phyloP scores from a whole-genome alignment of 2,113 vertebrate species.

The Alexandromys fortis region DNA sequence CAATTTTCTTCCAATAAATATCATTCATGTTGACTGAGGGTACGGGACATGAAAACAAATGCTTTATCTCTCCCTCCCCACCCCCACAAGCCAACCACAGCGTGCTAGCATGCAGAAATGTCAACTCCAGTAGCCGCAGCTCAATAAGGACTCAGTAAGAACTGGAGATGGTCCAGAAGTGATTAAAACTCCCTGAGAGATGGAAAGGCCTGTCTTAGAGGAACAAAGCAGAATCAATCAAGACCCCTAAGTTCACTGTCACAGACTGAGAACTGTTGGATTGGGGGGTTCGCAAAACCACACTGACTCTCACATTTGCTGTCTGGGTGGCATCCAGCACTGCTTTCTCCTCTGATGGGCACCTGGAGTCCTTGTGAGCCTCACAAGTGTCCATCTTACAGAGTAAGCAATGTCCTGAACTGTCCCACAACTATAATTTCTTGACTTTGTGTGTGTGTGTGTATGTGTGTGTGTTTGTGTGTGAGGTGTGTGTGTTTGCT shows the following conservation, averaged over 20 bases:
- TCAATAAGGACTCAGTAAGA: slow-evolving; percentile 61
- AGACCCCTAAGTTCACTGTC: slow-evolving; percentile 5
- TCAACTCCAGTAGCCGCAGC: neutral
- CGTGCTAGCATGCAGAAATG: neutral
- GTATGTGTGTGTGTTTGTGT: too few relatives aligned
- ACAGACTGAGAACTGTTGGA: slow-evolving; percentile 31
- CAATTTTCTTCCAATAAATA: slow-evolving; percentile 17
- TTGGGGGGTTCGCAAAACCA: slow-evolving; percentile 2
- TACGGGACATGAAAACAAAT: neutral
- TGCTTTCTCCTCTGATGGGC: neutral
- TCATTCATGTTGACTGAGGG: neutral
- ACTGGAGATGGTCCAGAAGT: slow-evolving; percentile 50
- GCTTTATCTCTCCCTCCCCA: neutral
- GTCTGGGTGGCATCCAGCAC: neutral
- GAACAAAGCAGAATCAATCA: slow-evolving; percentile 58
- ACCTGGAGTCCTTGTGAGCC: neutral
- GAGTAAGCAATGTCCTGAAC: neutral
- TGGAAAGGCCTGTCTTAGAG: slow-evolving; percentile 29
- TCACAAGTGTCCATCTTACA: neutral
- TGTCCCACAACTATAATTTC: neutral
- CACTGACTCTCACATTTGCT: neutral
- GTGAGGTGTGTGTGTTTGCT: neutral
- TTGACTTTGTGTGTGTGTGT: neutral
- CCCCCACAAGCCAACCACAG: slow-evolving; percentile 25
- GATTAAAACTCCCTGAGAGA: slow-evolving; percentile 58